phyloP scores from a whole-genome alignment of 2,113 vertebrate species.

The Mohoua ochrocephala region DNA sequence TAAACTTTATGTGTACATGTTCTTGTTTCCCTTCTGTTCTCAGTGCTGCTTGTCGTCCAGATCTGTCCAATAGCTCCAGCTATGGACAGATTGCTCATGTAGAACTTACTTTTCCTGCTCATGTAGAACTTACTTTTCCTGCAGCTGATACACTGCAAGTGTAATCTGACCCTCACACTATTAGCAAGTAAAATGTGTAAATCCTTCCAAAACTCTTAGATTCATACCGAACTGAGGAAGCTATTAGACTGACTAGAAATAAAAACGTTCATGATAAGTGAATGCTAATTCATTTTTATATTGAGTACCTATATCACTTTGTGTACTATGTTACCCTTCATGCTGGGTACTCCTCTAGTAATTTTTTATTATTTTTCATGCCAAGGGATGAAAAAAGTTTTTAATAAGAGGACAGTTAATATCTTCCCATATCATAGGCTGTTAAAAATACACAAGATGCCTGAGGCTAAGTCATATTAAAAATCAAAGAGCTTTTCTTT shows the following conservation, averaged over 20 bases:
- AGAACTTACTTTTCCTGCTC: neutral
- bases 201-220: neutral
- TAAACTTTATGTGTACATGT: neutral
- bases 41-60: neutral
- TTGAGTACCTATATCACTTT: neutral
- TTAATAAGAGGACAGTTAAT: neutral
- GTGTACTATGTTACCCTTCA: neutral
- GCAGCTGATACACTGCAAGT: neutral
- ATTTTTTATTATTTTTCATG: neutral
- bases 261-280: neutral
- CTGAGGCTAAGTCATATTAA: neutral
- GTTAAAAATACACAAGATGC: neutral
- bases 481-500: neutral
- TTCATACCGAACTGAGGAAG: neutral
- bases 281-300: neutral
- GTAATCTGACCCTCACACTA: neutral
- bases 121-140: neutral
- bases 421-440: neutral
- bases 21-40: neutral
- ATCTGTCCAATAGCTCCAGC: neutral
- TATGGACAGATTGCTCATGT: no score
- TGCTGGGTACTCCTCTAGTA: neutral
- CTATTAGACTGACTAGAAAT: neutral
- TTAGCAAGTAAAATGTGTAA: neutral
- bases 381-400: neutral